phyloP scores from a whole-genome alignment of 2,888 invertebrate species.

The Caenorhabditis sp. region DNA sequence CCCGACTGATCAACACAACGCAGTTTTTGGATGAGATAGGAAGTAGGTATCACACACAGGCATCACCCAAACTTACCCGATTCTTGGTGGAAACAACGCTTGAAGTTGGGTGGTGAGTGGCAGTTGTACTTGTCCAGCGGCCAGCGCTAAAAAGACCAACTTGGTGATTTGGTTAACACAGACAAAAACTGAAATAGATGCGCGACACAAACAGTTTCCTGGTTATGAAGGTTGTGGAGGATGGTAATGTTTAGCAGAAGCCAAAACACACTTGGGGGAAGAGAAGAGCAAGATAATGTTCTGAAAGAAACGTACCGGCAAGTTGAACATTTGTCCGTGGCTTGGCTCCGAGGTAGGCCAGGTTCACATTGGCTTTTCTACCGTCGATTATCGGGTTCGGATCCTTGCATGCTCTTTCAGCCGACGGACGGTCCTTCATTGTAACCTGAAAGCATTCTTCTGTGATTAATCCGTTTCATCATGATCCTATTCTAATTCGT shows the following conservation, averaged over 20 bases:
- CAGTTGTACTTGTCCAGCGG: constrained; percentile 66
- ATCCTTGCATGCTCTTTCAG: constrained; percentile 96
- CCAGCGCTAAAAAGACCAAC: constrained; percentile 69
- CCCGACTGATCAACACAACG: constrained; percentile 36
- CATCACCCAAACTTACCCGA: constrained; percentile 64
- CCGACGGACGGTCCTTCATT: constrained; percentile 94
- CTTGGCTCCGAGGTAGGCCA: constrained; percentile 96
- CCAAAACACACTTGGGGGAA: constrained; percentile 46
- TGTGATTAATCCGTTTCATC: constrained; percentile 7
- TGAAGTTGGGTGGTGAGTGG: constrained; percentile 74
- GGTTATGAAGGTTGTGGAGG: constrained; percentile 44
- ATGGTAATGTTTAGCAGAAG: constrained; percentile 56
- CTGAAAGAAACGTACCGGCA: constrained; percentile 64
- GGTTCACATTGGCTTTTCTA: constrained; percentile 96
- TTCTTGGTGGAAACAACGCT: constrained; percentile 69
- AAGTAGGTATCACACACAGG: constrained; percentile 55
- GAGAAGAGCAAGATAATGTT: neutral
- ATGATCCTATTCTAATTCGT: neutral
- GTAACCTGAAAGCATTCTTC: constrained; percentile 87
- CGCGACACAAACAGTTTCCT: constrained; percentile 45
- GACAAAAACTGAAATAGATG: constrained; percentile 50
- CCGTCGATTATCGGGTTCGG: constrained; percentile 99
- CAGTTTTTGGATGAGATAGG: constrained; percentile 27
- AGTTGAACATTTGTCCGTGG: constrained; percentile 83
- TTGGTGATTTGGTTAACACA: constrained; percentile 54